Evolutionary conservation across 2,113 vertebrate species (phyloP), one percentile per base, ranked within the genome.

Genomic region (Prionailurus viverrinus): DNA sequence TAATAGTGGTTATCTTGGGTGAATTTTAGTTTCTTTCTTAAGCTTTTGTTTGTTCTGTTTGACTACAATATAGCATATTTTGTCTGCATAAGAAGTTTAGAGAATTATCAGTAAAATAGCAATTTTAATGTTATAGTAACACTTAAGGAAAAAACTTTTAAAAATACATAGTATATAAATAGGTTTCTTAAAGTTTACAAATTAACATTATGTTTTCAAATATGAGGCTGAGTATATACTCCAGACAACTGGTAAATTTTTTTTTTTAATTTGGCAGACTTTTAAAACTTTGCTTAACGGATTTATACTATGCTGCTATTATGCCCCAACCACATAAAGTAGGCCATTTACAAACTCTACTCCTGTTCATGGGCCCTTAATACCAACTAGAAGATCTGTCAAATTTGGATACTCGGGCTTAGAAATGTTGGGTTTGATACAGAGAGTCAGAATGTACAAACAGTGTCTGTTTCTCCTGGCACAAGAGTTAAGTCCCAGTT

Each of bases 1-100:
- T 78, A 63, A 61, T 36, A 51, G 48, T 76, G 48, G 51, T 81
- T 74, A 61, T 86, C 55, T 68, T 39, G 15, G 15, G 39, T 74
- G 33, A 90, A 12, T 95, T 89, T 94, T 76, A 53, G 16, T 68
- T 89, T 94, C 33, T 65, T 48, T 31, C 55, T 91, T n/a, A 55
- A 58, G 41, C 4, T 69, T 33, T 74, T 55, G 53, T 94, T 41
- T 55, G 13, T 65, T 71, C 79, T 58, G 29, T 12, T 51, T 66
- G 36, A 89, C 7, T 85, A 81, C 4, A 71, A 41, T 89, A 81
- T 23, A 71, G 29, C 53, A 41, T 84, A 73, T 51, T 80, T 94
- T 55, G 79, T 71, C 65, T 71, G 15, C 36, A 39, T 55, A 63
- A 94, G 23, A 65, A 5, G 6, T 63, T 84, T 68, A 94, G 84